Conservation (phyloP, 2,888 invertebrate species). For the Proisotoma minuta region DNA sequence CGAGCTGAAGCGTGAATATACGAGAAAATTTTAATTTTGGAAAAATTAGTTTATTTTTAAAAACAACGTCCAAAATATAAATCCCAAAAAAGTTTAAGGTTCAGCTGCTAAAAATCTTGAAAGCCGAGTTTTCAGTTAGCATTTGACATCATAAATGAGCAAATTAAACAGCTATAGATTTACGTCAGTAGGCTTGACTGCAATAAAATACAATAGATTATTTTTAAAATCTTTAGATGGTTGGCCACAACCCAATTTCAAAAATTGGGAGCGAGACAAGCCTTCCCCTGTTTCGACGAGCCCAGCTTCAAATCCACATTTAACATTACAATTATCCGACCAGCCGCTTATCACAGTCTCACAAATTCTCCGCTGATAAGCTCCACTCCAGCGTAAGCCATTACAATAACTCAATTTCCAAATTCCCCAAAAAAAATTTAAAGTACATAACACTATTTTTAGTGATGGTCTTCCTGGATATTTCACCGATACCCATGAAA, state of each 20-base stretch:
- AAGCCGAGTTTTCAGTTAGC: too few relatives aligned
- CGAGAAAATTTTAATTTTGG: too few relatives aligned
- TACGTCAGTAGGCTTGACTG: too few relatives aligned
- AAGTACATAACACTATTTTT: not conserved
- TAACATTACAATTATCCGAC: conserved; percentile 27
- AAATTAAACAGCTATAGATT: too few relatives aligned
- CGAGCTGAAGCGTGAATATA: too few relatives aligned
- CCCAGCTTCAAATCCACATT: conserved; percentile 31
- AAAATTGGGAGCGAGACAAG: conserved; percentile 23
- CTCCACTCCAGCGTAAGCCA: not conserved
- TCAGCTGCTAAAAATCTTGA: too few relatives aligned
- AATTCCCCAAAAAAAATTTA: not conserved
- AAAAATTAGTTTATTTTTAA: too few relatives aligned
- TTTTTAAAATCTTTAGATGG: conserved; percentile 13
- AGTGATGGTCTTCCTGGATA: conserved; percentile 21
- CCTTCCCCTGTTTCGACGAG: conserved; percentile 43
- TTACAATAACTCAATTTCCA: not conserved
- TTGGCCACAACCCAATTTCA: conserved; percentile 37
- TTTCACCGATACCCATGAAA: conserved; percentile 26
- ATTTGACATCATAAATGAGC: too few relatives aligned
- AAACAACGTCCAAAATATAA: too few relatives aligned
- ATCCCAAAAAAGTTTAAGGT: too few relatives aligned
- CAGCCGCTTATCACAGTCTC: conserved; percentile 17
- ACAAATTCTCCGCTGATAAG: not conserved
- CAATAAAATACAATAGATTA: too few relatives aligned